Base-by-base conservation (phyloP, 1,140 invertebrate genomes). In the Helicoverpa zea region DNA sequence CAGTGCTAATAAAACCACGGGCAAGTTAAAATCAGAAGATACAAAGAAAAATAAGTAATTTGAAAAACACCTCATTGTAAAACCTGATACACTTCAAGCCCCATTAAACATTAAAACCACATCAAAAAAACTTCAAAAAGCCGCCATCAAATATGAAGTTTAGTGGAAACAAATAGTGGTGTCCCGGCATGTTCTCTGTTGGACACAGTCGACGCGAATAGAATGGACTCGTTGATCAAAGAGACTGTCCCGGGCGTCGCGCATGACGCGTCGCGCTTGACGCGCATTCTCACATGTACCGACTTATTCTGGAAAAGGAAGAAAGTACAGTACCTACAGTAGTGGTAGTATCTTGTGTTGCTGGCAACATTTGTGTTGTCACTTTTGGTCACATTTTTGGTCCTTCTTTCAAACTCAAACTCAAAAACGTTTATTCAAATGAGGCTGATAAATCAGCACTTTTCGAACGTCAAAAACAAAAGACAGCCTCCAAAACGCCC, bases 221-320 rank as follows among this genome's bases (percentile, higher is more conserved):
- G 49, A 51, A n/a, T 4, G 16, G 14, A 68, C 47, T 52, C 23
- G 49, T 35, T 70, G 66, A 70, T 70, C 66, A 70, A 70, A 70
- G 66, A 35, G 61, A 35, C 12, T 63, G 29, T 59, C 13, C 11
- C 61, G 23, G 61, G 61, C 29, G 66, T 52, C 47, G 35, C 49
- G 66, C 47, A 54, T 66, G n/a, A n/a, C n/a, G n/a, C n/a, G n/a
- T n/a, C n/a, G n/a, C n/a, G n/a, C n/a, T n/a, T n/a, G n/a, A n/a
- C n/a, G n/a, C n/a, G 66, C 47, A 54, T 66, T 12, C 35, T 49
- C 14, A 66, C 43, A 66, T 49, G 9, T 3, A 11, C 11, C 0
- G 35, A 49, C 43, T 13, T 66, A 66, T 66, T 66, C 43, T 47
- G 58, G 18, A 59, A 49, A 12, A 18, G 2, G 63, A 66, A 43